These are phyloP conservation scores for Catalaphyllia jardinei DNA, from an alignment of 64 coral and sea anemone species.

Conservation along the genomic window DNA sequence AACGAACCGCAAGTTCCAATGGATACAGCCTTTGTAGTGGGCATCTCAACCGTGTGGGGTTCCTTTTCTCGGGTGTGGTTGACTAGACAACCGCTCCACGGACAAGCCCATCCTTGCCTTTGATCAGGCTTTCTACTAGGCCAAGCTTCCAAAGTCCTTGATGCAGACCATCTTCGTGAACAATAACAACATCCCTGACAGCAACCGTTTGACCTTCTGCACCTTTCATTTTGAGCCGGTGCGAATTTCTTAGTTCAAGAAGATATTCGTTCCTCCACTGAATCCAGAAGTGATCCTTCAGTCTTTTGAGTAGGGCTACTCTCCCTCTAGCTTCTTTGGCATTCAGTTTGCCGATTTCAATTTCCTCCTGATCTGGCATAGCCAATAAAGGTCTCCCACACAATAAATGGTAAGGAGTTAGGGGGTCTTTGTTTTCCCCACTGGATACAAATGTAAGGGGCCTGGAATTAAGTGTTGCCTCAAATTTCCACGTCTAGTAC, in stretches of 20 bases:
- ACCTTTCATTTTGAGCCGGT: conserved; percentile 1
- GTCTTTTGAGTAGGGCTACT: not conserved
- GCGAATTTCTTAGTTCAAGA: conserved; percentile 4
- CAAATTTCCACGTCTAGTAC: conserved; percentile 3
- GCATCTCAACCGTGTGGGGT: not conserved
- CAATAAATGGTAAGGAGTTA: not conserved
- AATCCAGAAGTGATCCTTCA: conserved; percentile 12
- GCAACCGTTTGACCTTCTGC: not conserved
- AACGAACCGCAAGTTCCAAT: not conserved
- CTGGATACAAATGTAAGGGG: not conserved
- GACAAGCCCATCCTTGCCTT: conserved; percentile 48
- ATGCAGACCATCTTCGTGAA: conserved; percentile 14
- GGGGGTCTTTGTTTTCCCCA: not conserved
- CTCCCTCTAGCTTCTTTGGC: too few species aligned
- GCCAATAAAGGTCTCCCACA: not conserved
- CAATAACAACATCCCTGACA: conserved; percentile 11
- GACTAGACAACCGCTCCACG: conserved; percentile 23
- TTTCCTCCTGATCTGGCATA: too few species aligned
- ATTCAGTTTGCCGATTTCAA: too few species aligned
- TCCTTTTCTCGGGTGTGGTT: conserved; percentile 16
- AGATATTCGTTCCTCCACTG: conserved; percentile 9
- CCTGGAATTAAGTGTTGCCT: not conserved
- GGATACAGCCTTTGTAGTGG: conserved; percentile 43
- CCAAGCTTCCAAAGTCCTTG: conserved; percentile 53
- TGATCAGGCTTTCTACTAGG: conserved; percentile 45